phyloP scores from a whole-genome alignment of 2,888 invertebrate species.

The Erebia palarica region DNA sequence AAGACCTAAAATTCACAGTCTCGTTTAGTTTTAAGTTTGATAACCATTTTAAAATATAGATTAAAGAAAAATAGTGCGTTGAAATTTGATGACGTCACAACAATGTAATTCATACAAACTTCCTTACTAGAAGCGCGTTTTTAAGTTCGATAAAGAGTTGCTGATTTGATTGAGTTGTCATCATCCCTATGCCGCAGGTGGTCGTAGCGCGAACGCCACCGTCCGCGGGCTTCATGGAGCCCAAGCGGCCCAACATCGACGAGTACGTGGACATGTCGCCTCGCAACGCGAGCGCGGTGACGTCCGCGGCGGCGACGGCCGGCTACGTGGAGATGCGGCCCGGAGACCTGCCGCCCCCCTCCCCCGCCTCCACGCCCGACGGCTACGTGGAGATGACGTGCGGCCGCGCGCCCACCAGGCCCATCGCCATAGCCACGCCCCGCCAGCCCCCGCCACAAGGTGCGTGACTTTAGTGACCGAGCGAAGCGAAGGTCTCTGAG shows the following conservation, averaged over 20 bases:
- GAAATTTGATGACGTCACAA: too few relatives aligned
- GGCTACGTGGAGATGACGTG: constrained; percentile 87
- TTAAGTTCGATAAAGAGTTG: too few relatives aligned
- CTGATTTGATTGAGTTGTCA: too few relatives aligned
- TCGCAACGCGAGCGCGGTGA: constrained; percentile 54
- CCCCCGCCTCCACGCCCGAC: constrained; percentile 64
- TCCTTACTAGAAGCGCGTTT: too few relatives aligned
- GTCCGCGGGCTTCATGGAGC: constrained; percentile 49
- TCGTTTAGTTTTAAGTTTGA: too few relatives aligned
- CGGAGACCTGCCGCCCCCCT: constrained; percentile 48
- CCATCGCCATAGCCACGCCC: constrained; percentile 82
- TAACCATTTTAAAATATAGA: too few relatives aligned
- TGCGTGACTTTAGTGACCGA: constrained; percentile 38
- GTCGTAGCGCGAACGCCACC: constrained; percentile 61
- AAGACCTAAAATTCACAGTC: too few relatives aligned
- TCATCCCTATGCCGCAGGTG: constrained; percentile 42
- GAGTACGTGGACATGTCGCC: constrained; percentile 79
- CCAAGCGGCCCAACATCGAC: constrained; percentile 55
- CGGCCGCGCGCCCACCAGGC: constrained; percentile 81
- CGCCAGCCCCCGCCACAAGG: constrained; percentile 46
- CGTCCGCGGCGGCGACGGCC: constrained; percentile 50
- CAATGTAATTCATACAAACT: too few relatives aligned
- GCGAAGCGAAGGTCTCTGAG: too few relatives aligned
- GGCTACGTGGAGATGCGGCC: constrained; percentile 85
- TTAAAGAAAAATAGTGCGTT: too few relatives aligned